A percentile compares a stretch with the other conserved stretches of the same genome.
phyloP scores from a whole-genome alignment of 2,113 vertebrate species.

The Mirounga angustirostris region DNA sequence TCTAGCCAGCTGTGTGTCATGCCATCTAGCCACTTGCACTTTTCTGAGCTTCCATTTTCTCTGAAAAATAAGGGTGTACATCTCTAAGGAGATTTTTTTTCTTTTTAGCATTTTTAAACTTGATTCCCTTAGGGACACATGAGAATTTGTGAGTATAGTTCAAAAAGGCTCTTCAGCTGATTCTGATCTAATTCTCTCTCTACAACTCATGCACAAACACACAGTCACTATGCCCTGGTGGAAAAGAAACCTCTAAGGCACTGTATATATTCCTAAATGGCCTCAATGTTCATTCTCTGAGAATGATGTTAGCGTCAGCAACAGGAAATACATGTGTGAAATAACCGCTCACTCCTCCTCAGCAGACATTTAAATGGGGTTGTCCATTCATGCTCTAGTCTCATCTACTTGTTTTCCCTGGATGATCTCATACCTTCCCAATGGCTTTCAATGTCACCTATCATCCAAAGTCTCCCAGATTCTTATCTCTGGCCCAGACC shows the following conservation, averaged over 20 bases:
- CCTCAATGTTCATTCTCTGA: not conserved
- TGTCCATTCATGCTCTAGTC: not conserved
- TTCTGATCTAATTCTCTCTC: not conserved
- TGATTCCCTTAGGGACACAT: not conserved
- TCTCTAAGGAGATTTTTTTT: not conserved
- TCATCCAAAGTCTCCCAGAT: not conserved
- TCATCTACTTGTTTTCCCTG: not conserved
- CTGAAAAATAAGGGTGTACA: not conserved
- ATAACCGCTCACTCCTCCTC: not conserved
- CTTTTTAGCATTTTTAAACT: not conserved
- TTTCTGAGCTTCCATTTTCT: constrained; percentile 43
- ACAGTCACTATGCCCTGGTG: not conserved
- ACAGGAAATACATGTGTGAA: not conserved
- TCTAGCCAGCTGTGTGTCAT: constrained; percentile 42
- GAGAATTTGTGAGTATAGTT: not conserved
- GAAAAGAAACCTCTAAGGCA: not conserved
- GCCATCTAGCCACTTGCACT: not conserved
- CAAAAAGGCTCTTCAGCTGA: not conserved
- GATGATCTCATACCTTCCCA: not conserved
- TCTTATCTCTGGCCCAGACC: not conserved
- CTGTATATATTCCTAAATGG: not conserved
- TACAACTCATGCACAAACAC: not conserved
- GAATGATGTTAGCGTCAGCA: not conserved
- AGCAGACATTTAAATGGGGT: not conserved
- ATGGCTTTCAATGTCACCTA: not conserved